A percentile compares a stretch with the other conserved stretches of the same genome.
phyloP scores from a whole-genome alignment of 1,140 invertebrate species.

The Vanessa tameamea region DNA sequence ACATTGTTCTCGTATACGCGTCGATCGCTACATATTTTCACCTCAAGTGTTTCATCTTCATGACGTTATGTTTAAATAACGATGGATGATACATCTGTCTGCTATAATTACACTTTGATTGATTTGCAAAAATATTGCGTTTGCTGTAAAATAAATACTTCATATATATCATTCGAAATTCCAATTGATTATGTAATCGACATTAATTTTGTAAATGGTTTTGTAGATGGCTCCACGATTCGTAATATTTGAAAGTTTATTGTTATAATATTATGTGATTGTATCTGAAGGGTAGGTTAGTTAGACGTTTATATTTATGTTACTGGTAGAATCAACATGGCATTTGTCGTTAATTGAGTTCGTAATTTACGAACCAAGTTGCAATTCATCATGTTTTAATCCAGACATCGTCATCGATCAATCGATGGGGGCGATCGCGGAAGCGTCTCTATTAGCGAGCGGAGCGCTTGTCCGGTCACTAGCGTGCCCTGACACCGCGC shows the following conservation, averaged over 20 bases:
- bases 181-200: too few species aligned
- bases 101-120: not conserved
- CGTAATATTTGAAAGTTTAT: too few species aligned
- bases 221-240: too few species aligned
- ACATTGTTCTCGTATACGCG: not conserved
- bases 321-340: too few species aligned
- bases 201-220: too few species aligned
- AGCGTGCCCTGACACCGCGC: not conserved
- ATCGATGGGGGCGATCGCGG: not conserved
- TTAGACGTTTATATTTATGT: too few species aligned
- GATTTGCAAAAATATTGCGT: too few species aligned
- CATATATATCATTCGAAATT: too few species aligned
- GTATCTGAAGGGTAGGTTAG: too few species aligned
- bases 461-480: slow-evolving; percentile 1
- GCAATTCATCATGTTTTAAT: not conserved
- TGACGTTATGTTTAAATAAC: not conserved
- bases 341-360: not conserved
- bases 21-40: not conserved
- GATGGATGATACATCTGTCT: not conserved
- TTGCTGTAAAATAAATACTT: too few species aligned
- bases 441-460: slow-evolving; percentile 19
- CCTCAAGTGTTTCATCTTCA: not conserved
- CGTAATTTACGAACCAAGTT: not conserved
- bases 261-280: too few species aligned
- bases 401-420: not conserved